Evolutionary conservation across 2,888 invertebrate genomes (phyloP).

Genomic region (Pycnomerus fuliginosus): DNA sequence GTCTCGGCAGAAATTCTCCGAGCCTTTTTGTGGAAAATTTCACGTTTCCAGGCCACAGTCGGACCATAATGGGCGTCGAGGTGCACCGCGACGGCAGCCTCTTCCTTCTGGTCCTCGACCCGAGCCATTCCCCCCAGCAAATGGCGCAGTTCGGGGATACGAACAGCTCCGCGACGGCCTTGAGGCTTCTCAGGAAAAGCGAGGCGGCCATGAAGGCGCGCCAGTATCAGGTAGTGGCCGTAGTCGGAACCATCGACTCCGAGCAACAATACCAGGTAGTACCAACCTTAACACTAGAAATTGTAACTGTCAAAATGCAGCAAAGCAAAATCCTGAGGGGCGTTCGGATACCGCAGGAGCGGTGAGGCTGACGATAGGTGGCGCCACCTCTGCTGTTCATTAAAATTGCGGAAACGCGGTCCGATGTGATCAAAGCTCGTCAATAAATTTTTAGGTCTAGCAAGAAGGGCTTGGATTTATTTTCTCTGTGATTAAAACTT

Average conservation of each 20-base stretch:
- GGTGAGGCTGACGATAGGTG: slow-evolving; percentile 54
- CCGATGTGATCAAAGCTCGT: too few relatives aligned
- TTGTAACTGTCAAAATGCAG: slow-evolving; percentile 56
- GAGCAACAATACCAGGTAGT: slow-evolving; percentile 78
- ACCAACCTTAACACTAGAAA: not conserved
- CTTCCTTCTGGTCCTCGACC: slow-evolving; percentile 77
- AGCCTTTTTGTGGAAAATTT: too few relatives aligned
- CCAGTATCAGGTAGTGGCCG: slow-evolving; percentile 85
- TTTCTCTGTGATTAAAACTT: too few relatives aligned
- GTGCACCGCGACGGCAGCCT: slow-evolving; percentile 65
- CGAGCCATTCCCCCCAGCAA: slow-evolving; percentile 79
- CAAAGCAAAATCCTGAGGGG: slow-evolving; percentile 76
- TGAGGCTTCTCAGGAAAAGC: slow-evolving; percentile 71
- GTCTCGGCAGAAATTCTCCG: not conserved
- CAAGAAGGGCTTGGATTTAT: too few relatives aligned
- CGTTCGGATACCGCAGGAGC: slow-evolving; percentile 71
- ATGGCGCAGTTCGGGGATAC: slow-evolving; percentile 66
- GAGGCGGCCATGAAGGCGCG: slow-evolving; percentile 75
- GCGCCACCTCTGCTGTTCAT: slow-evolving; percentile 49
- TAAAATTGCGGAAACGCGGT: too few relatives aligned
- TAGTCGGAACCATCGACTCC: slow-evolving; percentile 69
- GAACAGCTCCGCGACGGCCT: slow-evolving; percentile 59
- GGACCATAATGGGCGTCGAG: slow-evolving; percentile 88
- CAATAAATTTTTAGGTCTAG: not conserved
- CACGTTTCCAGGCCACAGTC: slow-evolving; percentile 73